These are phyloP conservation scores for Chlorops oryzae DNA, from an alignment of 1,140 invertebrate species.

Conservation along the genomic window DNA sequence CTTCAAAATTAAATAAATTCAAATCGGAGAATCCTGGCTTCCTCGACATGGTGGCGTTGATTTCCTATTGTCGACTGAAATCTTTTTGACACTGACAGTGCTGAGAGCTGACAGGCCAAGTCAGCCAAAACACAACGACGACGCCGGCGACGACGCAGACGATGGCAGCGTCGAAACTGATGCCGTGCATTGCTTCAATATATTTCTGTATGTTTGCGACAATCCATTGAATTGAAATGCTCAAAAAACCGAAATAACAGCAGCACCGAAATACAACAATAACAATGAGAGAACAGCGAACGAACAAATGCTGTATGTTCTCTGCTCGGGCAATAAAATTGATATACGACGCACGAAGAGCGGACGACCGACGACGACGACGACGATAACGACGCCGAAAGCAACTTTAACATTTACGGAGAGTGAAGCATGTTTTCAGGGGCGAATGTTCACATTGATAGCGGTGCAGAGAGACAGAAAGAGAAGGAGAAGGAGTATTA, in stretches of 20 bases:
- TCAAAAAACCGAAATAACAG: slow-evolving; percentile 16
- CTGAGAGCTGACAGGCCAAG: slow-evolving; percentile 34
- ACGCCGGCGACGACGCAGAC: slow-evolving; percentile 6
- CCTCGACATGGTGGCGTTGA: slow-evolving; percentile 44
- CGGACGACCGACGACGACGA: not conserved
- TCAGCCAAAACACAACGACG: slow-evolving; percentile 13
- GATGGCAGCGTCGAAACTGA: not conserved
- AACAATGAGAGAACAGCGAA: not conserved
- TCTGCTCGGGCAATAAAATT: no score
- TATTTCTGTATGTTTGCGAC: no score
- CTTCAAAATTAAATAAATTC: slow-evolving; percentile 2
- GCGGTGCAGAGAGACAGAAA: not conserved
- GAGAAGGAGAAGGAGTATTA: no score
- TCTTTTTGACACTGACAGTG: slow-evolving; percentile 48
- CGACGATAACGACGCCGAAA: slow-evolving; percentile 8
- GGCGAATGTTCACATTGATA: not conserved
- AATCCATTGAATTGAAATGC: no score
- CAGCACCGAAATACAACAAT: slow-evolving; percentile 5
- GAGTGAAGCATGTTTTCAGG: not conserved
- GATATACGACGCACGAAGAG: not conserved
- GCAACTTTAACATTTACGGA: no score
- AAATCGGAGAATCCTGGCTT: slow-evolving; percentile 12
- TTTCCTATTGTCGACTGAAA: slow-evolving; percentile 43
- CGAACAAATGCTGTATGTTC: no score
- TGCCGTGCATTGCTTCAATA: no score